A percentile compares a stretch with the other conserved stretches of the same genome.
Evolutionary conservation across 2,888 invertebrate species (phyloP).

Genomic region (Agapetus fuscipes): DNA sequence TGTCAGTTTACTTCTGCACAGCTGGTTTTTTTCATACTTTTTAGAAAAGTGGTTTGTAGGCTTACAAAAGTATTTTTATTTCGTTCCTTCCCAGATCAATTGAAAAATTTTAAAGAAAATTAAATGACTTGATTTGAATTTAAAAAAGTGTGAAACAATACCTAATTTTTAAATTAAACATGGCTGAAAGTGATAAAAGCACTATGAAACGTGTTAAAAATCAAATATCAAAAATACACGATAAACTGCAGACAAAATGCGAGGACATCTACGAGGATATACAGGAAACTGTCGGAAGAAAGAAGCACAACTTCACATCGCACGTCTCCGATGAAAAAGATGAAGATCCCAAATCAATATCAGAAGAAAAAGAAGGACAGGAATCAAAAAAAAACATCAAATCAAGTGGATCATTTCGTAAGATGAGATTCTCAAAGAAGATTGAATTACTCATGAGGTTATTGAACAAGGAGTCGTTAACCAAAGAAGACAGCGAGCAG

Average conservation of each 20-base stretch:
- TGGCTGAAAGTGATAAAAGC: constrained; percentile 26
- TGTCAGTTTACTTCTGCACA: no score
- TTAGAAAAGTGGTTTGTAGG: no score
- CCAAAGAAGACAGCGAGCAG: constrained; percentile 1
- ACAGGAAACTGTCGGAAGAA: constrained; percentile 24
- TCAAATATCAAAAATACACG: constrained; percentile 34
- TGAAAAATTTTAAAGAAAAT: no score
- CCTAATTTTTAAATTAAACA: no score
- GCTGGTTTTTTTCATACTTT: no score
- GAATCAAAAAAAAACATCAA: background rate
- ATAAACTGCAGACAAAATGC: constrained; percentile 36
- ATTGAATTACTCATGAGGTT: constrained; percentile 13
- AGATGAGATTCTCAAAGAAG: constrained; percentile 10
- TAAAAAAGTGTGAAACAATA: no score
- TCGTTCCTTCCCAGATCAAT: no score
- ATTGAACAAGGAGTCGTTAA: constrained; percentile 1
- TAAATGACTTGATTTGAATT: no score
- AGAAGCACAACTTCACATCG: constrained; percentile 8
- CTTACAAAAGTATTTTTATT: no score
- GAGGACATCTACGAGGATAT: constrained; percentile 40
- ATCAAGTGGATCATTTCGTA: constrained; percentile 1
- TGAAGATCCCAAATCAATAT: no score
- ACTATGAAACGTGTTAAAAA: constrained; percentile 35
- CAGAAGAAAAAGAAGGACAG: background rate
- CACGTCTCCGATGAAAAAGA: constrained; percentile 5